Base-by-base conservation (phyloP, 2,888 invertebrate genomes). In the Julus scanicus region DNA sequence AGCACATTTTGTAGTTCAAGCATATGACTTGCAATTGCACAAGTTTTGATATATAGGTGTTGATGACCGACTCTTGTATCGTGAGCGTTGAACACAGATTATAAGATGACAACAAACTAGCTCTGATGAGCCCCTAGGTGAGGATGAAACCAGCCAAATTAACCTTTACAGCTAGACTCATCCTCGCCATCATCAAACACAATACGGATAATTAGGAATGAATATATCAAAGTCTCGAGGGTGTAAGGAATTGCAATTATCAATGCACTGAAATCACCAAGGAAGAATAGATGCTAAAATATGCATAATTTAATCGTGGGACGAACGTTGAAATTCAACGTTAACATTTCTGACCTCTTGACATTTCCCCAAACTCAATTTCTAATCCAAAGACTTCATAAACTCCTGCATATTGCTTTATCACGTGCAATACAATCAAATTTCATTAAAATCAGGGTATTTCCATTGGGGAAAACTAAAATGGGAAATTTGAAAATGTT, bases 161-260 rank as follows among this genome's bases (percentile, higher is more conserved):
- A 71, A 71, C 63, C 63, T 71, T 71, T 71, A n/a, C 63, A 17
- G n/a, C 6, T n/a, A n/a, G 63, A 63, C n/a, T 2, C 63, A 71
- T 71, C 20, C 20, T 71, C 63, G 20, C 20, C 63, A 71, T 71
- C 63, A 8, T 29, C 63, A 9, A 71, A 20, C 20, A 71, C 63
- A 71, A 71, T 71, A 71, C 20, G 5, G 63, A 71, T 71, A 20
- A 71, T 71, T 71, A 71, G 63, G 63, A 20, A 20, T 17, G 63
- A 71, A 71, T 71, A 71, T 71, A 71, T 71, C 20, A 71, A 71
- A 20, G 63, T 71, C 63, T 71, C 63, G 20, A 71, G 63, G 63
- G 63, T 11, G 63, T 20, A 71, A 20, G 17, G 63, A 71, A 20
- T 20, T 9, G 8, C 63, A 71, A 71, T 71, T 71, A 71, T 6